Evolutionary conservation across 2,888 invertebrate genomes (phyloP).

Genomic region (Cenopis cana): DNA sequence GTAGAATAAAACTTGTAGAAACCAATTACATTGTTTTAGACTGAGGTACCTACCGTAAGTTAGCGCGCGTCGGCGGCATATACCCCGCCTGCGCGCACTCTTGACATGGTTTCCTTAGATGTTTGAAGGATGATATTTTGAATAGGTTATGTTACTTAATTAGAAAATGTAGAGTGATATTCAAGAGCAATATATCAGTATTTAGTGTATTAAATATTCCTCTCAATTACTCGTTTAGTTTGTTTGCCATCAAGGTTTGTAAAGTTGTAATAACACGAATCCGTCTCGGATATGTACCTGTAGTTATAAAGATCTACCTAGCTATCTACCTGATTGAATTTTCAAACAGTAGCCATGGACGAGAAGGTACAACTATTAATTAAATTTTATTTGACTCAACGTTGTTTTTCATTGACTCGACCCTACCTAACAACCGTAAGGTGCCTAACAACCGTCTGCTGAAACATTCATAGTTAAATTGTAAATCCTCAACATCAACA

Average conservation of each 20-base stretch:
- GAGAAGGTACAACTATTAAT: slow-evolving; percentile 58
- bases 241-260: slow-evolving; percentile 30
- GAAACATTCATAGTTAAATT: not conserved
- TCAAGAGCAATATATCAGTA: slow-evolving; percentile 73
- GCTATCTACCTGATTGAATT: slow-evolving; percentile 56
- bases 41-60: no score
- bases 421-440: no score
- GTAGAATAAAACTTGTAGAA: slow-evolving; percentile 39
- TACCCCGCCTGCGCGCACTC: not conserved
- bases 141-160: slow-evolving; percentile 46
- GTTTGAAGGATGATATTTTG: slow-evolving; percentile 35
- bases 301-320: slow-evolving; percentile 56
- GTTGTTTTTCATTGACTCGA: slow-evolving; percentile 56
- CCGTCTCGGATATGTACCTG: slow-evolving; percentile 44
- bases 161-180: slow-evolving; percentile 62
- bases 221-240: slow-evolving; percentile 35
- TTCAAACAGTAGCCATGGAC: slow-evolving; percentile 75
- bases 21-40: slow-evolving; percentile 45
- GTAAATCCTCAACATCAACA: not conserved
- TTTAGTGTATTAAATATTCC: slow-evolving; percentile 51
- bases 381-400: slow-evolving; percentile 80
- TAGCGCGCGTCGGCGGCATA: not conserved
- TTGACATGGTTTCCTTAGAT: slow-evolving; percentile 25
- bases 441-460: not conserved
- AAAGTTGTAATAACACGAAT: slow-evolving; percentile 18